Percentiles rank a stretch among this genome's conserved stretches.
Conservation (phyloP, 2,113 vertebrate species). For the Leucoraja erinaceus region DNA sequence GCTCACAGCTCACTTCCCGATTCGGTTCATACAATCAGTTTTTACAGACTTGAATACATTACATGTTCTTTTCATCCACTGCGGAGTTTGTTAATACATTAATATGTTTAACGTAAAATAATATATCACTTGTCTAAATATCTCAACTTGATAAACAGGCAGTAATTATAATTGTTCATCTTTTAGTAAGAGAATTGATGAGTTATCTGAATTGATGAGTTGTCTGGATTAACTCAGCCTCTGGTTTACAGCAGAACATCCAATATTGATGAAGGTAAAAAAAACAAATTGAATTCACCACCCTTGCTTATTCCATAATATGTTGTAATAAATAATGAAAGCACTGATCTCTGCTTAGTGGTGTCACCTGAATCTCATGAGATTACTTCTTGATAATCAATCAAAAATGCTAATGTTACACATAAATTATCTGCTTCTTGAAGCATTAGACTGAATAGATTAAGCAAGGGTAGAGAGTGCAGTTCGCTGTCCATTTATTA, state of each 20-base stretch:
- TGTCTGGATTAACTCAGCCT: not conserved
- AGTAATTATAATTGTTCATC: not conserved
- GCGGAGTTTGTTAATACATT: too few relatives aligned
- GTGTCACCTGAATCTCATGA: not conserved
- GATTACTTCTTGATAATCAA: not conserved
- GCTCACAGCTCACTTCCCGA: too few relatives aligned
- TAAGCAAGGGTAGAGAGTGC: not conserved
- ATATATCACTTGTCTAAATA: too few relatives aligned
- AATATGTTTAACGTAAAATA: too few relatives aligned
- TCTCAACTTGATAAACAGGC: not conserved
- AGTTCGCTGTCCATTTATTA: not conserved
- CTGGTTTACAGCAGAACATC: not conserved
- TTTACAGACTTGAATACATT: too few relatives aligned
- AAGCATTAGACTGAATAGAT: not conserved
- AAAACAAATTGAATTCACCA: not conserved
- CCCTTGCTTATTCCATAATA: not conserved
- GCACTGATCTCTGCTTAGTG: not conserved
- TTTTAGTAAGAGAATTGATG: not conserved
- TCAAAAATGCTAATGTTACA: not conserved
- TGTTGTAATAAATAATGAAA: not conserved
- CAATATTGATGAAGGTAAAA: not conserved
- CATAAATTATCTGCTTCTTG: slow-evolving; percentile 7
- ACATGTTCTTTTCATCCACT: too few relatives aligned
- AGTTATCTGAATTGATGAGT: not conserved
- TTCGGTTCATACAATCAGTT: too few relatives aligned